Conservation (phyloP, 2,797 vertebrate genomes). For the Tarsius wallacei region DNA sequence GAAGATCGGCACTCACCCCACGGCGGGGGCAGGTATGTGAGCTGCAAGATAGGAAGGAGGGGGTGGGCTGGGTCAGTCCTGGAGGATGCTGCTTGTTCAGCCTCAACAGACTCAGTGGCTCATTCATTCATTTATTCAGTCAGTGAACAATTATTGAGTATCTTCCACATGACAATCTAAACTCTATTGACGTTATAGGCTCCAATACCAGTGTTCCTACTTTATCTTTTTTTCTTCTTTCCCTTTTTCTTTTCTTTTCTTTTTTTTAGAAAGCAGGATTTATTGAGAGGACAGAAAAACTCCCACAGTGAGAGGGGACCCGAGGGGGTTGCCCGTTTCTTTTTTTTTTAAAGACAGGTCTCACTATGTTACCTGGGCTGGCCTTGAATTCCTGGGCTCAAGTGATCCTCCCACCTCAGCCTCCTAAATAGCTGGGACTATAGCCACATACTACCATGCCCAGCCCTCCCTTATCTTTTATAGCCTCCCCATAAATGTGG, state of each 20-base stretch:
- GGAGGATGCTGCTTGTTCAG: no score
- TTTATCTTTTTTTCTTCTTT: neutral
- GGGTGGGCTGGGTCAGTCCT: constrained; percentile 16
- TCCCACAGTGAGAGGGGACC: no score
- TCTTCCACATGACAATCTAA: fast-evolving
- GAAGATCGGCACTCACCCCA: constrained; percentile 98
- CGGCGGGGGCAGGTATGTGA: constrained; percentile 98
- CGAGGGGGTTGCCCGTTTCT: no score
- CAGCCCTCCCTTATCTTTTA: neutral
- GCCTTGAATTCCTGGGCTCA: neutral
- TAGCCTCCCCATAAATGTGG: neutral
- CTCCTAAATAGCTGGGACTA: neutral
- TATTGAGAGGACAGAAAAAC: no score
- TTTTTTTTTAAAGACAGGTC: neutral
- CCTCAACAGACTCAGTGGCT: neutral
- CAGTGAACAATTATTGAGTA: neutral
- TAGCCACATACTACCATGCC: neutral
- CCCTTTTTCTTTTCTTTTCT: neutral
- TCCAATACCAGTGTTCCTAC: neutral
- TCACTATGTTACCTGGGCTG: neutral
- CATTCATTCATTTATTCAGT: neutral
- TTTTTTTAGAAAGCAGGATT: no score
- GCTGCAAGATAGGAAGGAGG: constrained; percentile 90
- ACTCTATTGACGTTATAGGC: neutral
- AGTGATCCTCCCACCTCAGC: neutral